phyloP scores from a whole-genome alignment of 2,888 invertebrate species.

The Hecatera dysodea region DNA sequence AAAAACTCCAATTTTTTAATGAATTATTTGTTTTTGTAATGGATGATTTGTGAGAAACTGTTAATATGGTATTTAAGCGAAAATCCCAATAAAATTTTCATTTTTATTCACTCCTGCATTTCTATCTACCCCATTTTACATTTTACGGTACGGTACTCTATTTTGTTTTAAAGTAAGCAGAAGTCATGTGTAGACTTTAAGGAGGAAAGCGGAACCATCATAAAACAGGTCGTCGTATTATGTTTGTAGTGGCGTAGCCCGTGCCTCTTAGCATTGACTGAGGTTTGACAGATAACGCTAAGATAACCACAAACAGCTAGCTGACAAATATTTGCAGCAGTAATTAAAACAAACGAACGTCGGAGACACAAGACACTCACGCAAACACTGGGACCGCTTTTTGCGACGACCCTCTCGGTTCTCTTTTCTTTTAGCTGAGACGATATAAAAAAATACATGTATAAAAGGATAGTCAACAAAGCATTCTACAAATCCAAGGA shows the following conservation, averaged over 20 bases:
- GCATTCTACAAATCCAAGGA: slow-evolving; percentile 41
- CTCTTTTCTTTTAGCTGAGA: slow-evolving; percentile 67
- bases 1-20: too few relatives aligned
- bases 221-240: slow-evolving; percentile 59
- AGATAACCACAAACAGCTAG: slow-evolving; percentile 87
- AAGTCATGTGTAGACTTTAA: neutral
- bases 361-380: slow-evolving; percentile 75
- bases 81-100: too few relatives aligned
- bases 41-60: too few relatives aligned
- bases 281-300: slow-evolving; percentile 89
- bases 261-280: slow-evolving; percentile 89
- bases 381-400: slow-evolving; percentile 78
- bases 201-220: slow-evolving; percentile 54
- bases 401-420: slow-evolving; percentile 73
- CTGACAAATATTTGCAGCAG: slow-evolving; percentile 87
- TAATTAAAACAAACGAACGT: slow-evolving; percentile 85
- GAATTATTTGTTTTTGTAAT: too few relatives aligned
- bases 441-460: slow-evolving; percentile 54
- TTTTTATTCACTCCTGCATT: too few relatives aligned
- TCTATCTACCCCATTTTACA: too few relatives aligned
- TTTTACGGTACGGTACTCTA: neutral
- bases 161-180: neutral
- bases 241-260: slow-evolving; percentile 77
- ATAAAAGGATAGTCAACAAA: slow-evolving; percentile 54
- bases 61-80: too few relatives aligned